Percentiles rank a stretch among this genome's conserved stretches.
phyloP scores from a whole-genome alignment of 2,797 vertebrate genomes.

The Falco rusticolus region DNA sequence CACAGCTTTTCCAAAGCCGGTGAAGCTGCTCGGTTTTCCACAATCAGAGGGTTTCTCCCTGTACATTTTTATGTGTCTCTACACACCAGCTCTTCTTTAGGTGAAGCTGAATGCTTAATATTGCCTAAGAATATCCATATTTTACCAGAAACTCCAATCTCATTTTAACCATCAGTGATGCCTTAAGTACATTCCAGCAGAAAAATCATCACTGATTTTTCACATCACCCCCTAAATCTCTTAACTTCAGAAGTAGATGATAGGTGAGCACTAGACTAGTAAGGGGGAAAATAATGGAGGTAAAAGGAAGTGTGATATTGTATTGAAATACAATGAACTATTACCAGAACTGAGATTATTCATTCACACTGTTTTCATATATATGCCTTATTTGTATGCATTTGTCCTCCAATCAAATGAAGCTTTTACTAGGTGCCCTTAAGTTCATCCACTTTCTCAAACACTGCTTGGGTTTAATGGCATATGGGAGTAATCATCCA shows the following conservation, averaged over 20 bases:
- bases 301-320: not conserved
- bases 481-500: not conserved
- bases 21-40: not conserved
- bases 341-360: not conserved
- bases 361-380: not conserved
- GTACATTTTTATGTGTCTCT: accelerated
- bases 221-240: not conserved
- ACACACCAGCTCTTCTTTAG: not conserved
- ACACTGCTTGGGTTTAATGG: not conserved
- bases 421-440: not conserved
- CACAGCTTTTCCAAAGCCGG: not conserved
- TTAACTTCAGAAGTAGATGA: not conserved
- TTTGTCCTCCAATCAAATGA: not conserved
- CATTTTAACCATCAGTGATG: not conserved
- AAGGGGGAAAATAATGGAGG: not conserved
- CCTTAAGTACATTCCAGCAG: not conserved
- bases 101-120: not conserved
- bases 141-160: not conserved
- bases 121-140: not conserved
- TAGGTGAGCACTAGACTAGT: not conserved
- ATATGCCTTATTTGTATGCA: not conserved
- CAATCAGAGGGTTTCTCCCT: not conserved
- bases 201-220: not conserved
- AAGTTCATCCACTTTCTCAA: not conserved
- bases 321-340: not conserved